phyloP scores from a whole-genome alignment of 92 coral and sea anemone genomes.

The Parazoanthus darwini region DNA sequence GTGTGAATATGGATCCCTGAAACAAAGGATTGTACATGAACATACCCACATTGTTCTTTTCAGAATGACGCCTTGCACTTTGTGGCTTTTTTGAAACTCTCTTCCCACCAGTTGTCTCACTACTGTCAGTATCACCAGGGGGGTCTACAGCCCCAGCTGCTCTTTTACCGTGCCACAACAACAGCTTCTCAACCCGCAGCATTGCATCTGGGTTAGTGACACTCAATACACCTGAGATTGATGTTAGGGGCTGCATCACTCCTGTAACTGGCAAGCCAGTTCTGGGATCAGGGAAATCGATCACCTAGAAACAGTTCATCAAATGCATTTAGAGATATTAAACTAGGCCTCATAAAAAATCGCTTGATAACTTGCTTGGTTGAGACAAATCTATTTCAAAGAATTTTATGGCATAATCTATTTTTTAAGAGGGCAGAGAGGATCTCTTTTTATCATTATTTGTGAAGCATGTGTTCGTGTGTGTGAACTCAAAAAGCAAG shows the following conservation, averaged over 20 bases:
- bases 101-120: neutral
- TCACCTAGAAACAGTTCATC: slow-evolving; percentile 55
- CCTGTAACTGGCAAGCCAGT: slow-evolving; percentile 70
- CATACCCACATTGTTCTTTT: neutral
- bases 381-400: too few relatives aligned
- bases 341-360: neutral
- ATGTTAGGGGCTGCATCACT: slow-evolving; percentile 85
- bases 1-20: too few relatives aligned
- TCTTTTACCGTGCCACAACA: slow-evolving; percentile 65
- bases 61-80: neutral
- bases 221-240: slow-evolving; percentile 78
- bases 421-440: too few relatives aligned
- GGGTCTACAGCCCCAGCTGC: slow-evolving; percentile 20
- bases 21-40: neutral
- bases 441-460: too few relatives aligned
- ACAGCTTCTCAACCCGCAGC: slow-evolving; percentile 73
- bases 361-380: neutral
- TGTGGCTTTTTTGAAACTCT: neutral
- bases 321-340: neutral
- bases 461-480: too few relatives aligned
- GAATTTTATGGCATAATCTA: too few relatives aligned
- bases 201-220: slow-evolving; percentile 66
- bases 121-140: neutral
- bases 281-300: slow-evolving; percentile 77
- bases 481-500: too few relatives aligned